Conservation (phyloP, 1,140 invertebrate genomes). For the Bradynema listronoti region DNA sequence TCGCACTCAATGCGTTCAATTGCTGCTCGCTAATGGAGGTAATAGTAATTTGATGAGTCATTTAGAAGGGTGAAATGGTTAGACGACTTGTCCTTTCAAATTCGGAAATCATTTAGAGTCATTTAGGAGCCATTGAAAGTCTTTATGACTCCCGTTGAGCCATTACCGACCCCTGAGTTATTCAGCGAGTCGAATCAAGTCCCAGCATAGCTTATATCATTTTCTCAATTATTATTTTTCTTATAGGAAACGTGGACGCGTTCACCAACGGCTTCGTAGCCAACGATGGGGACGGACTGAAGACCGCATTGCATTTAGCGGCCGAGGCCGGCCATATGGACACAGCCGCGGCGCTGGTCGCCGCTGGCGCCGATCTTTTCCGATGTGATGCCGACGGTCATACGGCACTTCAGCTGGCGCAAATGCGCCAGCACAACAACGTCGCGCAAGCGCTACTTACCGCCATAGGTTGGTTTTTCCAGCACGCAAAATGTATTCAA, state of each 20-base stretch:
- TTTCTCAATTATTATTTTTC: background rate
- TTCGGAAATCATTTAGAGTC: too few relatives aligned
- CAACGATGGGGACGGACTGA: conserved; percentile 21
- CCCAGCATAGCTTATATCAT: too few relatives aligned
- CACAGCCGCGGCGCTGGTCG: conserved; percentile 68
- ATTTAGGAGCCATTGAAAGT: too few relatives aligned
- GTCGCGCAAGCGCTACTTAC: conserved; percentile 67
- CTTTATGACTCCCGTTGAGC: too few relatives aligned
- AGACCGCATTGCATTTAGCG: conserved; percentile 74
- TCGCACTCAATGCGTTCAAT: conserved; percentile 15
- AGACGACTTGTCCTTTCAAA: too few relatives aligned
- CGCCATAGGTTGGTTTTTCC: conserved; percentile 63
- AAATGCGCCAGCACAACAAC: conserved; percentile 67
- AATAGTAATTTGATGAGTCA: background rate
- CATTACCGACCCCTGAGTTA: too few relatives aligned
- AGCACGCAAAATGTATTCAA: conserved; percentile 1
- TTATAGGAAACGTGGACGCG: background rate
- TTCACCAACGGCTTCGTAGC: conserved; percentile 4
- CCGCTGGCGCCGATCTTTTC: conserved; percentile 67
- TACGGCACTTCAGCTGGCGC: conserved; percentile 70
- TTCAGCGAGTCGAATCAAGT: background rate
- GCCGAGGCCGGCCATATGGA: conserved; percentile 71
- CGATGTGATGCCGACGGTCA: conserved; percentile 66
- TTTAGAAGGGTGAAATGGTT: background rate
- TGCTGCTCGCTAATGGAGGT: conserved; percentile 30